Conservation (phyloP, 92 coral and sea anemone species). For the Montipora capitata region DNA sequence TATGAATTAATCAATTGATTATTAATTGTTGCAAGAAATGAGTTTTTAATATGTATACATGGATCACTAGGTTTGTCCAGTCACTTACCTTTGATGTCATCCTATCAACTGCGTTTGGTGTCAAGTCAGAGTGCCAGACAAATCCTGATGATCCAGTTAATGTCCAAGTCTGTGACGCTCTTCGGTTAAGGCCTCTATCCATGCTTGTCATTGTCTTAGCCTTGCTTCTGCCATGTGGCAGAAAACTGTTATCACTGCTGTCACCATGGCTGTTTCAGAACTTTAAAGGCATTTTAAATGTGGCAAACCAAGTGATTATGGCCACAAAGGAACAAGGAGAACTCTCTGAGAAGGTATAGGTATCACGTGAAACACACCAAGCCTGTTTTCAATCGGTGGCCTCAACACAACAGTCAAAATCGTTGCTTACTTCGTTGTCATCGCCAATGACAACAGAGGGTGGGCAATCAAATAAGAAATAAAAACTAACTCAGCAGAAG, state of each 20-base stretch:
- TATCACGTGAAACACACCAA: not conserved
- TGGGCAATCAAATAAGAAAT: too few relatives aligned
- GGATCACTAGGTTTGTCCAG: conserved; percentile 62
- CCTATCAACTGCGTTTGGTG: conserved; percentile 70
- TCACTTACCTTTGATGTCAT: conserved; percentile 72
- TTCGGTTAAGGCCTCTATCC: conserved; percentile 31
- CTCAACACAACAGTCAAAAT: too few relatives aligned
- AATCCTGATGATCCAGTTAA: conserved; percentile 73
- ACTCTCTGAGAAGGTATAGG: conserved; percentile 2
- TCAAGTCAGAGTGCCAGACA: conserved; percentile 76
- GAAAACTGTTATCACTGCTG: not conserved
- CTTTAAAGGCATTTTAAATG: conserved; percentile 3
- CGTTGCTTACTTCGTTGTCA: too few relatives aligned
- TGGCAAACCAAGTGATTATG: conserved; percentile 19
- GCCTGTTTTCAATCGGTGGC: too few relatives aligned
- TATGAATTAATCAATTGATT: not conserved
- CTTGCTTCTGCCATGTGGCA: conserved; percentile 28
- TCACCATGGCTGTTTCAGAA: conserved; percentile 31
- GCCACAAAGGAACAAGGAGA: conserved; percentile 17
- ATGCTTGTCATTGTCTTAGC: not conserved
- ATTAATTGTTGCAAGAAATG: not conserved
- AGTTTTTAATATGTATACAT: not conserved
- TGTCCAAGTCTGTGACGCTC: conserved; percentile 48
- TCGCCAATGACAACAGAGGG: too few relatives aligned
- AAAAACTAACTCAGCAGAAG: too few relatives aligned